Evolutionary conservation across 2,797 vertebrate genomes (phyloP), one percentile per base, ranked within the genome.

Genomic region (Lagocephalus sceleratus): DNA sequence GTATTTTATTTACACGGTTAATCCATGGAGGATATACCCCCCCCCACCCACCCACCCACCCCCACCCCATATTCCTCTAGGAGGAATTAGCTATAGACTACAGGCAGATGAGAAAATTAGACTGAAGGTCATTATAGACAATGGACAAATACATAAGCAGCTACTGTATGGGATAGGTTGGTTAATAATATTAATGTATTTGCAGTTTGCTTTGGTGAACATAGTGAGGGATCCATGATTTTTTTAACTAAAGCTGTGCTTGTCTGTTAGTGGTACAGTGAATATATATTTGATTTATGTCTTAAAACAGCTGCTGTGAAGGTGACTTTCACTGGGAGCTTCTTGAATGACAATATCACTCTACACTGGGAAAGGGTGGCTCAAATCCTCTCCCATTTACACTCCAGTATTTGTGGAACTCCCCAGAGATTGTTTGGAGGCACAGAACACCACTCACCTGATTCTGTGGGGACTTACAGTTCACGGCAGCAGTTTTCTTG

Each of bases 351-450:
- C 49, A 75, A 52, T 51, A 26, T 35, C 54, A 1, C 9, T 59
- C 22, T 66, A 44, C 12, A 3, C n/a, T 11, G 25, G 11, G 41
- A 46, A 47, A 21, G 17, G 45, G 0, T 3, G 20, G 6, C 32
- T 12, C 43, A n/a, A 45, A 54, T 68, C 16, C 5, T 63, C 71
- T 73, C 15, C 73, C 57, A 80, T 86, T 85, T 54, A 75, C 83
- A 83, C 81, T 65, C 57, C 50, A 20, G 68, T 60, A 63, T 62
- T 51, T 49, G 22, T 32, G 2, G 17, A 19, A 22, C 42, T 70
- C 68, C 66, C 50, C 43, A 25, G 66, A 69, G 68, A 73, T 15
- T 7, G 15, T 47, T 21, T 25, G 42, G 39, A 52, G 38, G 58
- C 51, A 59, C 53, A 44, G 46, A 40, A 69, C 60, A 53, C 50